These are phyloP conservation scores for Apamea sordens DNA, from an alignment of 2,888 invertebrate species.

Conservation along the genomic window DNA sequence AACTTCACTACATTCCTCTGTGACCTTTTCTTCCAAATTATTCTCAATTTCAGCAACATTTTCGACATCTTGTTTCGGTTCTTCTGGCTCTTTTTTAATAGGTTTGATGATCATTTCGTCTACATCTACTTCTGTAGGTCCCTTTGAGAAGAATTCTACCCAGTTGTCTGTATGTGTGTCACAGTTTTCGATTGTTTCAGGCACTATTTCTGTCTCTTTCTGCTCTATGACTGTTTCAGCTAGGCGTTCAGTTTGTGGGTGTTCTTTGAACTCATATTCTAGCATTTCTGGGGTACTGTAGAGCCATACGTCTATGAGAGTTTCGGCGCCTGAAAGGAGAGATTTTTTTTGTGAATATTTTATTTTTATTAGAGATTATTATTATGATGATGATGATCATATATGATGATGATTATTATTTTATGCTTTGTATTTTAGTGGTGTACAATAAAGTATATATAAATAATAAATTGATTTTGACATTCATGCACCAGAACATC, in stretches of 20 bases:
- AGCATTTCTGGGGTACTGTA: conserved; percentile 88
- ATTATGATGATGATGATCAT: too few relatives aligned
- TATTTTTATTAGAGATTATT: too few relatives aligned
- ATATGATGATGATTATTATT: too few relatives aligned
- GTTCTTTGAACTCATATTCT: conserved; percentile 80
- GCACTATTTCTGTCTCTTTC: conserved; percentile 26
- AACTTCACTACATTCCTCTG: conserved; percentile 31
- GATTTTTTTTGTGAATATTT: not conserved
- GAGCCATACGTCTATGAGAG: conserved; percentile 93
- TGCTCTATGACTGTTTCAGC: conserved; percentile 44
- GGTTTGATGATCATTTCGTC: conserved; percentile 87
- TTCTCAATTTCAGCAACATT: conserved; percentile 31
- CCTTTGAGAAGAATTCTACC: conserved; percentile 85
- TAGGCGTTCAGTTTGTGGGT: conserved; percentile 50
- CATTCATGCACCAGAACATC: not conserved
- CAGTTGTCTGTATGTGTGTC: conserved; percentile 76
- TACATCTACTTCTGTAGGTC: conserved; percentile 81
- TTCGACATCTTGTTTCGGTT: conserved; percentile 62
- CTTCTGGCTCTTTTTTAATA: conserved; percentile 73
- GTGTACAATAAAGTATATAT: too few relatives aligned
- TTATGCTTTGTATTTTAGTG: too few relatives aligned
- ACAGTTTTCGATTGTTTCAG: conserved; percentile 43
- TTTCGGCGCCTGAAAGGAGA: conserved; percentile 93
- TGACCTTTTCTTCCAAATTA: conserved; percentile 42
- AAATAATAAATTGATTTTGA: too few relatives aligned